phyloP scores from a whole-genome alignment of 1,140 invertebrate species.

The Lineus longissimus region DNA sequence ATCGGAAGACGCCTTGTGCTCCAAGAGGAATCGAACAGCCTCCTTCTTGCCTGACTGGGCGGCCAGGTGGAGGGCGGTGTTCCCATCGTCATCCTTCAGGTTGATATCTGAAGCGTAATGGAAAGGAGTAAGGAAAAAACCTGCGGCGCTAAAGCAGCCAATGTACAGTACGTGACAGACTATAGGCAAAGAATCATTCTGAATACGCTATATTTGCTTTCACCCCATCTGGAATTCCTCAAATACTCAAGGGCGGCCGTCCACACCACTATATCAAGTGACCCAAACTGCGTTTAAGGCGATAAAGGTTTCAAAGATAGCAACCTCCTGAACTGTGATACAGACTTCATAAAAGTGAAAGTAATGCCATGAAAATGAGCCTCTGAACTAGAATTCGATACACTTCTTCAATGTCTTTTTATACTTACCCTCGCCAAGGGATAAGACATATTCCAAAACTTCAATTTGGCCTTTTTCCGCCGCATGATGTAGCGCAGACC shows the following conservation, averaged over 20 bases:
- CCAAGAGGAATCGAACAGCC: slow-evolving; percentile 68
- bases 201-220: too few species aligned
- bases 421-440: slow-evolving; percentile 66
- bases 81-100: slow-evolving; percentile 67
- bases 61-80: slow-evolving; percentile 78
- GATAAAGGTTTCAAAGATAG: too few species aligned
- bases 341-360: too few species aligned
- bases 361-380: too few species aligned
- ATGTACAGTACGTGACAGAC: slow-evolving; percentile 14
- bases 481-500: slow-evolving; percentile 73
- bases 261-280: too few species aligned
- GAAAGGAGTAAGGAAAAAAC: neutral
- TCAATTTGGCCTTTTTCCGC: slow-evolving; percentile 69
- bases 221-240: too few species aligned
- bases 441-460: slow-evolving; percentile 70
- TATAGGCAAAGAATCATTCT: slow-evolving; percentile 1
- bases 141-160: neutral
- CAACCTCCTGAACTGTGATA: too few species aligned
- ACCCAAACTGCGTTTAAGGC: too few species aligned
- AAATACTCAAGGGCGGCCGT: too few species aligned
- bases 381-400: too few species aligned
- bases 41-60: slow-evolving; percentile 69
- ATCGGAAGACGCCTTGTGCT: slow-evolving; percentile 67
- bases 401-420: too few species aligned
- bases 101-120: slow-evolving; percentile 66